Percentiles rank a stretch among this genome's conserved stretches.
phyloP scores from a whole-genome alignment of 2,797 vertebrate species.

The Bucorvus abyssinicus region DNA sequence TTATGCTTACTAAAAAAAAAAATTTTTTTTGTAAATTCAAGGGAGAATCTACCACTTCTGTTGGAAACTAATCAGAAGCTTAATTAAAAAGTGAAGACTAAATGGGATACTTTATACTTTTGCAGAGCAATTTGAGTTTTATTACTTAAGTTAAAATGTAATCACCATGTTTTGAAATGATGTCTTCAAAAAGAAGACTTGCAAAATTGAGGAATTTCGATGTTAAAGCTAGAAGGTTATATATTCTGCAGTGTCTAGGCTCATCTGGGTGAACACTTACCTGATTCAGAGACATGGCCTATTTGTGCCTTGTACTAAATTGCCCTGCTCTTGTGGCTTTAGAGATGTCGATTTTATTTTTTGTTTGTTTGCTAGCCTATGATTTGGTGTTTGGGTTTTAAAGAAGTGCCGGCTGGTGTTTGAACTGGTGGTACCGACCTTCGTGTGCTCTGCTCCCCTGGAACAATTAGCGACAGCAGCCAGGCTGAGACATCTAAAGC shows the following conservation, averaged over 20 bases:
- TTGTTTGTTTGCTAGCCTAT: neutral
- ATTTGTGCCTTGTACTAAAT: neutral
- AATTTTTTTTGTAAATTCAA: neutral
- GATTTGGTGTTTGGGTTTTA: neutral
- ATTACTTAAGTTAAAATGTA: neutral
- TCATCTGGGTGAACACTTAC: neutral
- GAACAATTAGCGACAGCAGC: neutral
- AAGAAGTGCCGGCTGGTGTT: fast-evolving
- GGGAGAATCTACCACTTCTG: neutral
- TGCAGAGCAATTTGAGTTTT: neutral
- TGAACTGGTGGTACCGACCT: fast-evolving
- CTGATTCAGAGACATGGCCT: neutral
- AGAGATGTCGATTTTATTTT: neutral
- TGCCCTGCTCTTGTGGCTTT: neutral
- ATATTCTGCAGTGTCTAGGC: neutral
- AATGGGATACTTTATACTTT: neutral
- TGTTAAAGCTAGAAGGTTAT: neutral
- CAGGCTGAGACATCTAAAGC: neutral
- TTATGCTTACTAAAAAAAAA: neutral
- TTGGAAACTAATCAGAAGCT: slow-evolving; percentile 42
- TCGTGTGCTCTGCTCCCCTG: neutral
- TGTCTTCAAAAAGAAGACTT: neutral
- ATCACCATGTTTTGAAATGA: neutral
- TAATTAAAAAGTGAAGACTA: neutral
- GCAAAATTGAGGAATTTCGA: neutral